Evolutionary conservation across 64 coral and sea anemone species (phyloP), one percentile per base, ranked within the genome.

Genomic region (Trachythela sp.): DNA sequence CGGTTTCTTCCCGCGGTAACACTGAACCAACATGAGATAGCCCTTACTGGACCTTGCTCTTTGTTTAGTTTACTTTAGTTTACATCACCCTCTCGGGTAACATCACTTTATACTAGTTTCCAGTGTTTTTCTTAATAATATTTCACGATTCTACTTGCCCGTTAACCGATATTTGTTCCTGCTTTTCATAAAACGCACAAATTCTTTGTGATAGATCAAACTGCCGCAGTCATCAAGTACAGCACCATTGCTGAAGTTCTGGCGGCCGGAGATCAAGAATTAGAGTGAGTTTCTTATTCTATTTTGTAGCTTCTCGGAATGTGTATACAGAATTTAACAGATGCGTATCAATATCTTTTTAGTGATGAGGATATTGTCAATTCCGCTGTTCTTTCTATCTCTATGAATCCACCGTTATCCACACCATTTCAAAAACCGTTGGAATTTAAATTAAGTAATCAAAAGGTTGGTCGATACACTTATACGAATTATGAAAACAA

Each of bases 331-430:
- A n/a, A n/a, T n/a, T n/a, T n/a, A n/a, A n/a, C n/a, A n/a, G n/a
- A n/a, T n/a, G n/a, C n/a, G n/a, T n/a, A n/a, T n/a, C n/a, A n/a
- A n/a, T n/a, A n/a, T 11, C 18, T 26, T 20, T 24, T 27, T 13
- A 67, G 41, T 36, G 31, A 48, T 9, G 27, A 45, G 18, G 24
- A 18, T 45, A 10, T 31, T 38, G 9, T 77, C 13, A 77, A 45
- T 32, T 9, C 88, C 40, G 87, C 70, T 40, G 92, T 97, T 3
- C 58, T 97, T 15, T 97, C 95, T 2, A 84, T 97, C 32, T 90
- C 95, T 24, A 72, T 89, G 43, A 87, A 76, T 48, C 87, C 87
- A 30, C 14, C 48, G 8, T 18, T 40, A 56, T 56, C 92, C 0
- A 83, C 18, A 30, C 35, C 52, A 26, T 91, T 97, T 67, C 48